These are phyloP conservation scores for Orchesella flavescens DNA, from an alignment of 2,888 invertebrate species.

Conservation along the genomic window DNA sequence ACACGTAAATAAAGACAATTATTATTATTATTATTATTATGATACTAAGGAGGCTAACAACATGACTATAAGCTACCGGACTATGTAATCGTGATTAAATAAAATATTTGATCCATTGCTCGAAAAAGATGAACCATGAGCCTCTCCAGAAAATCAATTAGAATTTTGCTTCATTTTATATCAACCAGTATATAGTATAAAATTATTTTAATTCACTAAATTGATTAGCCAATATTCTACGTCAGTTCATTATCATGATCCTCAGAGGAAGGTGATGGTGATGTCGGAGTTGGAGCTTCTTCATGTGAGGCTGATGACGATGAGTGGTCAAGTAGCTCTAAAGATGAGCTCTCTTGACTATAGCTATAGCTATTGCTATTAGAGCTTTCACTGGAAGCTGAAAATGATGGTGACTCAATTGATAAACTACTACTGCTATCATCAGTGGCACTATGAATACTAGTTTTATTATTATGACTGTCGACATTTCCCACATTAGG, in stretches of 20 bases:
- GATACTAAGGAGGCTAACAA: not conserved
- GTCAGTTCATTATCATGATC: slow-evolving; percentile 49
- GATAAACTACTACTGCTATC: not conserved
- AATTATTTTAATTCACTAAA: slow-evolving; percentile 4
- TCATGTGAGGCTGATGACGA: not conserved
- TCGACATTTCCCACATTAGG: not conserved
- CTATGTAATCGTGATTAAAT: slow-evolving; percentile 14
- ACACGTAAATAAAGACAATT: too few species aligned
- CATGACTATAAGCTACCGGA: slow-evolving; percentile 20
- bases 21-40: not conserved
- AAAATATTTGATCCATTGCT: not conserved
- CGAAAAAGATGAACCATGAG: not conserved
- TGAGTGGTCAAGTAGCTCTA: not conserved
- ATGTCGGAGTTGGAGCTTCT: slow-evolving; percentile 13
- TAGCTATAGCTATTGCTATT: not conserved
- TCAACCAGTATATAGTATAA: not conserved
- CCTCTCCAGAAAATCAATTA: slow-evolving; percentile 22
- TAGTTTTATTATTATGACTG: not conserved
- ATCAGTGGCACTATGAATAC: not conserved
- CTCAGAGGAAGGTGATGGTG: slow-evolving; percentile 8
- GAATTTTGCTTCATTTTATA: not conserved
- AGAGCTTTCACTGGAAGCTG: not conserved
- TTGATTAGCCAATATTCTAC: slow-evolving; percentile 21
- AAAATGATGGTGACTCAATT: not conserved
- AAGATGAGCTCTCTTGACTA: not conserved